phyloP scores from a whole-genome alignment of 2,888 invertebrate genomes.

The Trisateles emortualis region DNA sequence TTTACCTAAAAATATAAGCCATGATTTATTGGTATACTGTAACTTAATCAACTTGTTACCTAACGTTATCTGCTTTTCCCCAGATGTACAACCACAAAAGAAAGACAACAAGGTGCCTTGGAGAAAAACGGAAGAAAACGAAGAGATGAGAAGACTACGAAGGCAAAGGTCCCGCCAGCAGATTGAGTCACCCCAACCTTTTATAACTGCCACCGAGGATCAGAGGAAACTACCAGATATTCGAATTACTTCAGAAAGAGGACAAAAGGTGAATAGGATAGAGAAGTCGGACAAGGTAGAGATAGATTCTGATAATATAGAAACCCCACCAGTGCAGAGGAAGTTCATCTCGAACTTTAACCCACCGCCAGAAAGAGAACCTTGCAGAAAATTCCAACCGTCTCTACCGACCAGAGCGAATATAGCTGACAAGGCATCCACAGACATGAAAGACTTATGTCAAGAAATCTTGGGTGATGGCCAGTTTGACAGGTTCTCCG shows the following conservation, averaged over 20 bases:
- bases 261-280: conserved; percentile 47
- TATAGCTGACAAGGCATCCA: conserved; percentile 64
- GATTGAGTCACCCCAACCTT: conserved; percentile 69
- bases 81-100: conserved; percentile 90
- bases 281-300: conserved; percentile 89
- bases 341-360: conserved; percentile 84
- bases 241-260: conserved; percentile 66
- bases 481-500: conserved; percentile 94
- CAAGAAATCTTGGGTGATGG: conserved; percentile 90
- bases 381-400: conserved; percentile 85
- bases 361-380: conserved; percentile 88
- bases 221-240: conserved; percentile 86
- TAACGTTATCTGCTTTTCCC: neutral
- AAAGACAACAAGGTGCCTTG: conserved; percentile 93
- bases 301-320: conserved; percentile 96
- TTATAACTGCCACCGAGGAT: conserved; percentile 88
- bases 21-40: too few species aligned
- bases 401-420: conserved; percentile 58
- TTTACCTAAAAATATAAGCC: too few species aligned
- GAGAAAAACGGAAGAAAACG: conserved; percentile 91
- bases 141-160: conserved; percentile 87
- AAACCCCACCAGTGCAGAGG: conserved; percentile 94
- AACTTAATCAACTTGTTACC: neutral
- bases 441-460: conserved; percentile 78
- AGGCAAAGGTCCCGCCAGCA: conserved; percentile 87